phyloP scores from a whole-genome alignment of 2,888 invertebrate genomes.

The Lycaena phlaeas region DNA sequence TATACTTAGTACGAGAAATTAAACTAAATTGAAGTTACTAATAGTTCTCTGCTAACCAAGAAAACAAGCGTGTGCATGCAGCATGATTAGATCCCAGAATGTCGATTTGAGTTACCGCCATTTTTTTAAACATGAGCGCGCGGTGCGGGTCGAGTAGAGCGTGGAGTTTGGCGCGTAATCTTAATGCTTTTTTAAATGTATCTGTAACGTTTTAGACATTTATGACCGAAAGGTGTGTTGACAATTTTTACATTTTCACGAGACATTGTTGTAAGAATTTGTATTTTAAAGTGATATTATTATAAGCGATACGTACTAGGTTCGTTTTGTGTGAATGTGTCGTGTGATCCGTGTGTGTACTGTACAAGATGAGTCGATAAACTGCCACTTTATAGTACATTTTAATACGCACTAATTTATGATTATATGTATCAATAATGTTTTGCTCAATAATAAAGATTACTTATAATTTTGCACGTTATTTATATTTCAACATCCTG shows the following conservation, averaged over 20 bases:
- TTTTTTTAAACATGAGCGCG: too few species aligned
- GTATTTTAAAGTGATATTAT: constrained; percentile 68
- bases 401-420: constrained; percentile 21
- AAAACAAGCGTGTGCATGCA: too few species aligned
- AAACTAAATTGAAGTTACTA: too few species aligned
- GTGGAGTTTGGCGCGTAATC: too few species aligned
- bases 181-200: constrained; percentile 15
- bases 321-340: constrained; percentile 54
- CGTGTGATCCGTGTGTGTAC: constrained; percentile 24
- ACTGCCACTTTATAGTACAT: constrained; percentile 21
- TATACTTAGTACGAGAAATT: too few species aligned
- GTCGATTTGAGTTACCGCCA: too few species aligned
- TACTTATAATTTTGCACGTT: background rate
- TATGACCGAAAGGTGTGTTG: constrained; percentile 5
- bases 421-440: too few species aligned
- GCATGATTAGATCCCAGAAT: too few species aligned
- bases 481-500: background rate
- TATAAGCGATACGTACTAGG: constrained; percentile 58
- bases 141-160: too few species aligned
- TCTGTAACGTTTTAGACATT: constrained; percentile 3
- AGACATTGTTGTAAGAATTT: constrained; percentile 25
- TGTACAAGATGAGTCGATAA: constrained; percentile 37
- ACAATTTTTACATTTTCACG: constrained; percentile 9
- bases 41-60: too few species aligned
- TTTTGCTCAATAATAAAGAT: constrained; percentile 4